A percentile compares a stretch with the other conserved stretches of the same genome.
Evolutionary conservation across 1,140 invertebrate genomes (phyloP).

Genomic region (Drosophila kepulauana): DNA sequence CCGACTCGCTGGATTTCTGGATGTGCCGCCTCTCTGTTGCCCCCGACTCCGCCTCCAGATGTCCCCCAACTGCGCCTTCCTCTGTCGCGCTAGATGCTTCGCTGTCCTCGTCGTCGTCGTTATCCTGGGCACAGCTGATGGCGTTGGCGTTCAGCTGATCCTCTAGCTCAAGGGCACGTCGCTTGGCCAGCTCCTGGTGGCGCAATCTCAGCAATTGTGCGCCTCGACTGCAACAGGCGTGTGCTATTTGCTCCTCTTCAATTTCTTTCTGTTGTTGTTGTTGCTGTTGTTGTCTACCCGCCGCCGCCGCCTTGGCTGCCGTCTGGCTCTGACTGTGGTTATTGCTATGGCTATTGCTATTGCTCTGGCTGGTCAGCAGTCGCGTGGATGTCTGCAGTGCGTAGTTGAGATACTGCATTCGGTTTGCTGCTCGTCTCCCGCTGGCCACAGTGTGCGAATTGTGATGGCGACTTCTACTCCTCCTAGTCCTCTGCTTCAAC

Average conservation of each 20-base stretch:
- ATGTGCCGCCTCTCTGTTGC: slow-evolving; percentile 7
- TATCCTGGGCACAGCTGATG: slow-evolving; percentile 4
- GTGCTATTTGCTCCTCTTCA: slow-evolving; percentile 59
- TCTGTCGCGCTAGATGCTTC: slow-evolving; percentile 27
- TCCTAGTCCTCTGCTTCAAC: background rate
- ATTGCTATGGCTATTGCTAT: slow-evolving; percentile 57
- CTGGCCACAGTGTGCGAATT: slow-evolving; percentile 80
- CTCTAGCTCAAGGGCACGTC: slow-evolving; percentile 62
- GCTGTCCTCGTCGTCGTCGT: slow-evolving; percentile 17
- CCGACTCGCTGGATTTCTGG: slow-evolving; percentile 37
- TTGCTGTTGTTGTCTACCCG: slow-evolving; percentile 28
- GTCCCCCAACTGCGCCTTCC: slow-evolving; percentile 35
- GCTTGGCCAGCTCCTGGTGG: slow-evolving; percentile 63
- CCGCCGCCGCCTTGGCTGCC: slow-evolving; percentile 1
- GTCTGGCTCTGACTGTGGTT: slow-evolving; percentile 9
- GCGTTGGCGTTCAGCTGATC: slow-evolving; percentile 71
- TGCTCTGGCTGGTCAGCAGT: slow-evolving; percentile 76
- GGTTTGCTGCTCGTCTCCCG: slow-evolving; percentile 73
- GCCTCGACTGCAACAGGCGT: slow-evolving; percentile 75
- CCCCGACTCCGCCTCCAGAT: slow-evolving; percentile 8
- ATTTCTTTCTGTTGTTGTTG: slow-evolving; percentile 34
- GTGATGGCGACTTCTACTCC: slow-evolving; percentile 2
- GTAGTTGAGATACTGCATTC: slow-evolving; percentile 85
- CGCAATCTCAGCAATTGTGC: slow-evolving; percentile 70
- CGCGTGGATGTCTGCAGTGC: slow-evolving; percentile 84